Percentiles rank a stretch among this genome's conserved stretches.
These are phyloP conservation scores for Acrocera orbiculus DNA, from an alignment of 2,888 invertebrate genomes.

Conservation along the genomic window DNA sequence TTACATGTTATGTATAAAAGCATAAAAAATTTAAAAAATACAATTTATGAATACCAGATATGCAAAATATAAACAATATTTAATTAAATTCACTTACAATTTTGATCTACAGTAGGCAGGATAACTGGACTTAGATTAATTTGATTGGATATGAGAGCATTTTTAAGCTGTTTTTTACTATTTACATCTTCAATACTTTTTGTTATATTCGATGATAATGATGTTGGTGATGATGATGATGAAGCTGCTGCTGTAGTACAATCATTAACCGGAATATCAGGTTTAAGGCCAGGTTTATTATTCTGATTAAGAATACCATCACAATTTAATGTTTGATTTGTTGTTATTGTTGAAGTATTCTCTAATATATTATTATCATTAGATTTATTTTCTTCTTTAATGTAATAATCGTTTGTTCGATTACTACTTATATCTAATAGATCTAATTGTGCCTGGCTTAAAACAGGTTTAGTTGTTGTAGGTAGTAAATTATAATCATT, in stretches of 20 bases:
- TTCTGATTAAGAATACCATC: too few species aligned
- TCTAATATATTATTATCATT: not conserved
- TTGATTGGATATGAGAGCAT: slow-evolving; percentile 56
- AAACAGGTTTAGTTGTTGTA: slow-evolving; percentile 21
- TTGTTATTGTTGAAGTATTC: slow-evolving; percentile 2
- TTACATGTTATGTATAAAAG: too few species aligned
- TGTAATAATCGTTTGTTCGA: slow-evolving; percentile 7
- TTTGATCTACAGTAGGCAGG: slow-evolving; percentile 14
- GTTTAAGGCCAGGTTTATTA: too few species aligned
- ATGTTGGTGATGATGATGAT: slow-evolving; percentile 8
- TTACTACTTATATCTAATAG: slow-evolving; percentile 10
- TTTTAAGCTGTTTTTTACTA: slow-evolving; percentile 24
- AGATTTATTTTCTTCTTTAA: not conserved
- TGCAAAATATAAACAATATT: not conserved
- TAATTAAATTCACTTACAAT: slow-evolving; percentile 16
- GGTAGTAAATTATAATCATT: slow-evolving; percentile 17
- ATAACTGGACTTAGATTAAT: slow-evolving; percentile 44
- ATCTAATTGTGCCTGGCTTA: slow-evolving; percentile 15
- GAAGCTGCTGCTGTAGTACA: slow-evolving; percentile 2
- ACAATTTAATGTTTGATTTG: too few species aligned
- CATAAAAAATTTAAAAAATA: too few species aligned
- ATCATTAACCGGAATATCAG: too few species aligned
- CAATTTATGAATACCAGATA: too few species aligned
- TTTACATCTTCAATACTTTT: not conserved
- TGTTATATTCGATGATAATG: not conserved